These are phyloP conservation scores for Myotis findleyi DNA, from an alignment of 2,797 vertebrate species.

Conservation along the genomic window DNA sequence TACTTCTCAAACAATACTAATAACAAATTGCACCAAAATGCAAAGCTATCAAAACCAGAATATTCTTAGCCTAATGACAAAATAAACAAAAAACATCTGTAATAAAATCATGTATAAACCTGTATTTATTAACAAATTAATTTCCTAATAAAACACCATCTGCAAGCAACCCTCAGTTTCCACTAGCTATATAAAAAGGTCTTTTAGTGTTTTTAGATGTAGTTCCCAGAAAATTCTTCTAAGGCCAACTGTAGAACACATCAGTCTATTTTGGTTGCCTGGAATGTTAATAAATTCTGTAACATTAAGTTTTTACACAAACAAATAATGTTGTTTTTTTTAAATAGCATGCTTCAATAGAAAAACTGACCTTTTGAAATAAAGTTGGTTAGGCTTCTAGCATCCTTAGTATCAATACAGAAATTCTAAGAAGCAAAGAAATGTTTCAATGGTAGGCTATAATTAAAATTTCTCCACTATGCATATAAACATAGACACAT, in stretches of 20 bases:
- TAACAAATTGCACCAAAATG: conserved; percentile 82
- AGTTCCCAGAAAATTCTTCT: conserved; percentile 87
- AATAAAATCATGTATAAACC: conserved; percentile 85
- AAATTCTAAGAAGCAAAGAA: conserved; percentile 80
- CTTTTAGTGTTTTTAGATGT: conserved; percentile 86
- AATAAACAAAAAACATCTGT: conserved; percentile 87
- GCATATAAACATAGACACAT: not conserved
- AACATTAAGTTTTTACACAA: conserved; percentile 85
- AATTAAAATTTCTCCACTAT: conserved; percentile 46
- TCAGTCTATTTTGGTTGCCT: conserved; percentile 83
- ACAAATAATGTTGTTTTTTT: conserved; percentile 79
- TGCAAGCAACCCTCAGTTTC: conserved; percentile 86
- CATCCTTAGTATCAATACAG: conserved; percentile 65
- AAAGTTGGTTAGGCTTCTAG: conserved; percentile 77
- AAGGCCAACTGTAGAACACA: conserved; percentile 86
- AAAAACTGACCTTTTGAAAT: conserved; percentile 81
- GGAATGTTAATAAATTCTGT: conserved; percentile 85
- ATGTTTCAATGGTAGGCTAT: conserved; percentile 68
- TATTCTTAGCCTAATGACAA: conserved; percentile 88
- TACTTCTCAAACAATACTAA: conserved; percentile 82
- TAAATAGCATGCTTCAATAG: conserved; percentile 81
- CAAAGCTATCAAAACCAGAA: conserved; percentile 79
- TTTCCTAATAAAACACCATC: conserved; percentile 89
- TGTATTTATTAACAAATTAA: conserved; percentile 87
- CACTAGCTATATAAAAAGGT: conserved; percentile 86